Evolutionary conservation across 2,113 vertebrate species (phyloP).

Genomic region (Eublepharis macularius): DNA sequence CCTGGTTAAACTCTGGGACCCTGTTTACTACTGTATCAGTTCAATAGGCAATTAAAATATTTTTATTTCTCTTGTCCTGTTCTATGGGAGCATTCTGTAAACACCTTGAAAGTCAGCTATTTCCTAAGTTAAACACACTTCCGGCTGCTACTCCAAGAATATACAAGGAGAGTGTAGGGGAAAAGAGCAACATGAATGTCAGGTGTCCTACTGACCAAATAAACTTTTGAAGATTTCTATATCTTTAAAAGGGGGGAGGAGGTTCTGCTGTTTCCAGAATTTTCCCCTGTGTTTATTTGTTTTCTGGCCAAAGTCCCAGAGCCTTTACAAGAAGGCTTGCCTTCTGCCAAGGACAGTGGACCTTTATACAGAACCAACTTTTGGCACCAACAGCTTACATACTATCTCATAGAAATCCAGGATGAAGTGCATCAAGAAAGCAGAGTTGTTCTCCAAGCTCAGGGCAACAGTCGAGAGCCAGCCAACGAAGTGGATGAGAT

Average conservation of each 20-base stretch:
- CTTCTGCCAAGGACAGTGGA: not conserved
- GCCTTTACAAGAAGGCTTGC: not conserved
- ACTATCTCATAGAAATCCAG: slow-evolving; percentile 93
- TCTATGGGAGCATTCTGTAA: no score
- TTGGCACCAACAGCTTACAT: slow-evolving; percentile 36
- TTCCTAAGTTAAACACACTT: no score
- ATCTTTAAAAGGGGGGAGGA: not conserved
- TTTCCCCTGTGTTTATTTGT: no score
- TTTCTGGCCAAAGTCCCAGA: not conserved
- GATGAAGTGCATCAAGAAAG: slow-evolving; percentile 85
- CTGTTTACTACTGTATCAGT: no score
- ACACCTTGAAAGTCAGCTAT: not conserved
- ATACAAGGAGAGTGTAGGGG: no score
- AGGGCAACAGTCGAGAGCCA: slow-evolving; percentile 78
- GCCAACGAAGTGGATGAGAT: slow-evolving; percentile 86
- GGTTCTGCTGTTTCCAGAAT: no score
- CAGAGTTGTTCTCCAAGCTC: slow-evolving; percentile 79
- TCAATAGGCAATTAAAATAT: no score
- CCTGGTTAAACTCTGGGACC: not conserved
- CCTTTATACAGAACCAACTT: not conserved
- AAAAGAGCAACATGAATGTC: not conserved
- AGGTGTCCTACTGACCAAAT: not conserved
- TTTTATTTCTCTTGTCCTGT: no score
- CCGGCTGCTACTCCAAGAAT: no score
- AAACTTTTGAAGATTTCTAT: not conserved